Base-by-base conservation (phyloP, 2,797 vertebrate genomes). In the Schizothorax lantsangensis region DNA sequence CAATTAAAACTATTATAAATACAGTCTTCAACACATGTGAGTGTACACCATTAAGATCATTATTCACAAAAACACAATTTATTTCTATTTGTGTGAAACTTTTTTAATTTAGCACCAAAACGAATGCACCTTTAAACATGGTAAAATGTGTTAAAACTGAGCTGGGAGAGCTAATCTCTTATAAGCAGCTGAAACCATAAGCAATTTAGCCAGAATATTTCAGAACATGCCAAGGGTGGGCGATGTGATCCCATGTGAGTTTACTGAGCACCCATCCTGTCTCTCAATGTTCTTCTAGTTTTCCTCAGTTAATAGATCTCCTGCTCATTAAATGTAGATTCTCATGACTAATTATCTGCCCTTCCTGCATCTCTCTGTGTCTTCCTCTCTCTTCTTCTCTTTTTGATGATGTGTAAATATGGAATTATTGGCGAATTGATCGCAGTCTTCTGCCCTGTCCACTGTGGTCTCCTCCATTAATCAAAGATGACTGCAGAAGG, bases 401-500 rank as follows among this genome's bases (percentile, higher is more conserved):
- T 88, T 86, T 92, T 88, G 87, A 90, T 89, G 93, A 94, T 91
- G 93, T 93, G 94, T 93, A 94, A 95, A 95, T 95, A 94, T 94
- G 92, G 91, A 92, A 92, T 94, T 92, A 95, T 93, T 92, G 91
- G 91, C 90, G 90, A 93, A 94, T 93, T 93, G 93, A 95, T 94
- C 93, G 91, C 90, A 80, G 66, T 92, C 74, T 84, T 87, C 88
- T 90, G 81, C 87, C 92, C 91, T 91, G 91, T 92, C 93, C 92
- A 86, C 90, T 71, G 86, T 91, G 91, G 92, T 91, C 91, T 93
- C 91, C 91, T 93, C 83, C 94, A 94, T 95, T 95, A 95, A 95
- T 95, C 94, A 95, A 93, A 91, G 90, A 93, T 89, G 94, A 91
- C 89, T 90, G 90, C 88, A 90, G 89, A 94, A 92, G 90, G 92